Evolutionary conservation across 2,113 vertebrate genomes (phyloP).

Genomic region (Nerophis ophidion): DNA sequence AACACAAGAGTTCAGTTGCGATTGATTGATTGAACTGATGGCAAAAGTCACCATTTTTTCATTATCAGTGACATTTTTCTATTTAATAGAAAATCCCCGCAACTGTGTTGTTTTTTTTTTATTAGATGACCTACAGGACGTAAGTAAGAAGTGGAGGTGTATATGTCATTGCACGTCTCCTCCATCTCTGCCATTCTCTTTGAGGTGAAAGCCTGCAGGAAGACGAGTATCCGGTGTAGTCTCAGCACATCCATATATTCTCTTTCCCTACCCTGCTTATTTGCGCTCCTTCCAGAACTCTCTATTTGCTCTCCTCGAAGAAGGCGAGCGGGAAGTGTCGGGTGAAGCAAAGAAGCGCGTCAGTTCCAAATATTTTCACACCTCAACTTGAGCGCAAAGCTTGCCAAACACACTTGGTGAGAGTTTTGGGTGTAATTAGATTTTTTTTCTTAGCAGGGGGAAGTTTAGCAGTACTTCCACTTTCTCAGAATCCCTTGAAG

Average conservation of each 20-base stretch:
- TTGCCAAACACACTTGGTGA: slow-evolving; percentile 1
- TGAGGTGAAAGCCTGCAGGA: slow-evolving; percentile 47
- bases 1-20: too few species aligned
- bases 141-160: neutral
- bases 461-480: too few species aligned
- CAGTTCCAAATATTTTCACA: neutral
- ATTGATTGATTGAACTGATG: too few species aligned
- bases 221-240: slow-evolving; percentile 16
- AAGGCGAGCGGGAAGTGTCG: neutral
- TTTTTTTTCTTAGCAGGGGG: neutral
- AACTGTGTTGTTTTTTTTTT: neutral
- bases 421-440: neutral
- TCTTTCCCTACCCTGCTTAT: slow-evolving; percentile 28
- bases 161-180: neutral
- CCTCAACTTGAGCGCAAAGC: neutral
- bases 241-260: slow-evolving; percentile 30
- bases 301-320: slow-evolving; percentile 6
- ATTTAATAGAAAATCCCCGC: neutral
- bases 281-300: slow-evolving; percentile 22
- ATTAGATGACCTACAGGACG: neutral
- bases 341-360: too few species aligned
- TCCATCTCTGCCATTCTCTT: slow-evolving; percentile 47
- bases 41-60: too few species aligned
- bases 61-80: neutral
- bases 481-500: too few species aligned